Evolutionary conservation across 2,113 vertebrate species (phyloP).

Genomic region (Nycticryphes semicollaris): DNA sequence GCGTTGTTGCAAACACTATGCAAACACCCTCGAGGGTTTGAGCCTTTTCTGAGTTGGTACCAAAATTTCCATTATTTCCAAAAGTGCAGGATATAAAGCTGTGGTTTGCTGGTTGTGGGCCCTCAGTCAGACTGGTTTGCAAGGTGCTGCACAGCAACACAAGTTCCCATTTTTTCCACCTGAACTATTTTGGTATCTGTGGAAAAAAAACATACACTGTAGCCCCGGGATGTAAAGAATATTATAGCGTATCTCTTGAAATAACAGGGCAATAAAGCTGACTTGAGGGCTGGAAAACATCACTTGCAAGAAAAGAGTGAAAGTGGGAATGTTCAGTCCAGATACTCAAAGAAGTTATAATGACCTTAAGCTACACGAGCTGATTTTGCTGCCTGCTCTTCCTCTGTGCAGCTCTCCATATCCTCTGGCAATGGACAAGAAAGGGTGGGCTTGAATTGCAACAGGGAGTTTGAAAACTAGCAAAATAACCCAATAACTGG

Average conservation of each 20-base stretch:
- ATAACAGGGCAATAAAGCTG: background rate
- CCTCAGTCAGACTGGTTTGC: background rate
- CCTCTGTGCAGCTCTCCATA: background rate
- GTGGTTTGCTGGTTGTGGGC: background rate
- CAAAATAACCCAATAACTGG: fast-evolving
- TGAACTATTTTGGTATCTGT: background rate
- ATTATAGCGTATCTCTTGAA: background rate
- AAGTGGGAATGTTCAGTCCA: background rate
- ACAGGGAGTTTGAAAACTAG: background rate
- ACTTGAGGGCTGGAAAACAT: background rate
- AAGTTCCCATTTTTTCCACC: background rate
- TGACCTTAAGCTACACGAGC: fast-evolving
- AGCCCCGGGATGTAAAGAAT: background rate
- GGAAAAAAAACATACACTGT: background rate
- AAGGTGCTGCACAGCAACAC: background rate
- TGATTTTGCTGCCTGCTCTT: background rate
- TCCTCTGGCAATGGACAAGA: background rate
- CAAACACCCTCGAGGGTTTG: background rate
- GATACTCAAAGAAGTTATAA: background rate
- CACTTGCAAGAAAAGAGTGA: background rate
- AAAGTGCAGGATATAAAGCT: background rate
- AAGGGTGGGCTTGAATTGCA: background rate
- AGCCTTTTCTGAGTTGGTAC: background rate
- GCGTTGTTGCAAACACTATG: background rate
- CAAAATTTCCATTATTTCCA: background rate